Conservation (phyloP, 2,888 invertebrate species). For the Dromius quadrimaculatus region DNA sequence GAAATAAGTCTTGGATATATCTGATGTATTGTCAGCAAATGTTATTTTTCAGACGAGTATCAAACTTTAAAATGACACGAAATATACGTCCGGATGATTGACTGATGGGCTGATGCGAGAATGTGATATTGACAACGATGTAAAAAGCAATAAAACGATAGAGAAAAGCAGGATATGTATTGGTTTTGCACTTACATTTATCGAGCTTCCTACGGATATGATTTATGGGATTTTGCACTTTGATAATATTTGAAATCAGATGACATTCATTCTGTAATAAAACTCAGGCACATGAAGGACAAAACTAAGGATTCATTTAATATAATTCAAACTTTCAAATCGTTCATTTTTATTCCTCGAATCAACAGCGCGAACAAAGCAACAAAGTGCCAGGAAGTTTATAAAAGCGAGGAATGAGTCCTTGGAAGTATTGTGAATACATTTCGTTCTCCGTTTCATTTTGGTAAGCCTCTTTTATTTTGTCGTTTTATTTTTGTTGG, state of each 20-base stretch:
- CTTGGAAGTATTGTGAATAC: conserved; percentile 25
- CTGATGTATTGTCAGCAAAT: background rate
- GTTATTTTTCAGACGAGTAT: conserved; percentile 2
- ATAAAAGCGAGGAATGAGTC: background rate
- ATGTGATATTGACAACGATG: conserved; percentile 21
- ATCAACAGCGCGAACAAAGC: background rate
- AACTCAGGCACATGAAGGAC: too few species aligned
- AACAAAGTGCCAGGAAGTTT: conserved; percentile 10
- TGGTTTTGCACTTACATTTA: background rate
- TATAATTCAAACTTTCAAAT: background rate
- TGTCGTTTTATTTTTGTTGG: background rate
- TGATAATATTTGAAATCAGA: too few species aligned
- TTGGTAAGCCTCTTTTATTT: background rate
- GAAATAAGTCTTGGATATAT: background rate
- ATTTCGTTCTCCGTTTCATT: conserved; percentile 25
- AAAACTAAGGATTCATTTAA: too few species aligned
- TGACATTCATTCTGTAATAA: too few species aligned
- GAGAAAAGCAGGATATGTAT: background rate
- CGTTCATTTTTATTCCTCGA: background rate
- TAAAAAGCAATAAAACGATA: conserved; percentile 8
- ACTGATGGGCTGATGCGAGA: background rate
- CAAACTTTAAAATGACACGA: background rate
- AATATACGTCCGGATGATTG: conserved; percentile 20
- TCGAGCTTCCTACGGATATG: background rate
- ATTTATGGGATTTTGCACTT: too few species aligned